A percentile compares a stretch with the other conserved stretches of the same genome.
Conservation (phyloP, 1,140 invertebrate genomes). For the Macrostomum lignano region DNA sequence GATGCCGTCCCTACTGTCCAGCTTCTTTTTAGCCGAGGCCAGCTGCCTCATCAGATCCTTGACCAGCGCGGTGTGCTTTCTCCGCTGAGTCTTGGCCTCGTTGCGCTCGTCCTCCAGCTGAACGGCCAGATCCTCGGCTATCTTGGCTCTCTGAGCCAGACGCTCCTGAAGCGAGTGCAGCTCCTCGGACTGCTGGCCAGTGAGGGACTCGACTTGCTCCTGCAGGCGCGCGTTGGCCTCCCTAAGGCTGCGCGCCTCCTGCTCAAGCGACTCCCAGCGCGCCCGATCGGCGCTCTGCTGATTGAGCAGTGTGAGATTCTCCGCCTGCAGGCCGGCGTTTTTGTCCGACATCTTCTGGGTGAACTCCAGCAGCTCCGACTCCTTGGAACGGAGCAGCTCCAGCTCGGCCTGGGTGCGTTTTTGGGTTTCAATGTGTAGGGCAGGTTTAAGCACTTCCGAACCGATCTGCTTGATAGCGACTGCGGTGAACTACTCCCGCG, state of each 20-base stretch:
- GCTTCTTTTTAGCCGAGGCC: slow-evolving; percentile 26
- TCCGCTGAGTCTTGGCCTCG: slow-evolving; percentile 39
- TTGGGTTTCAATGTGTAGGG: too few relatives aligned
- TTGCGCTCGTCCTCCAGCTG: slow-evolving; percentile 41
- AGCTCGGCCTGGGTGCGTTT: slow-evolving; percentile 35
- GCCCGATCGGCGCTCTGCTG: slow-evolving; percentile 13
- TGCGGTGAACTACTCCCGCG: too few relatives aligned
- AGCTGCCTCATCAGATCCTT: slow-evolving; percentile 43
- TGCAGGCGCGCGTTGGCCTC: slow-evolving; percentile 13
- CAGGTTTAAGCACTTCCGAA: too few relatives aligned
- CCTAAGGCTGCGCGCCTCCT: slow-evolving; percentile 3
- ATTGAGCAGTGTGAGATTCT: slow-evolving; percentile 39
- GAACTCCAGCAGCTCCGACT: slow-evolving; percentile 47
- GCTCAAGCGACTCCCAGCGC: slow-evolving; percentile 7
- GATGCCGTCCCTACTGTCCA: slow-evolving; percentile 29
- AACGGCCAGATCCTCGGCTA: slow-evolving; percentile 32
- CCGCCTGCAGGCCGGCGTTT: slow-evolving; percentile 51
- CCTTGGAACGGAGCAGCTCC: slow-evolving; percentile 38
- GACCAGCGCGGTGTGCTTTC: slow-evolving; percentile 39
- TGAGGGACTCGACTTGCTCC: slow-evolving; percentile 16
- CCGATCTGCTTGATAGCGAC: too few relatives aligned
- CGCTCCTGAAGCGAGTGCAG: slow-evolving; percentile 34
- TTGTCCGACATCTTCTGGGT: slow-evolving; percentile 54
- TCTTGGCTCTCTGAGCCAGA: slow-evolving; percentile 36
- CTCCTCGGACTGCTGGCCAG: slow-evolving; percentile 31